Percentiles rank a stretch among this genome's conserved stretches.
phyloP scores from a whole-genome alignment of 1,140 invertebrate species.

The Heliconius hewitsoni region DNA sequence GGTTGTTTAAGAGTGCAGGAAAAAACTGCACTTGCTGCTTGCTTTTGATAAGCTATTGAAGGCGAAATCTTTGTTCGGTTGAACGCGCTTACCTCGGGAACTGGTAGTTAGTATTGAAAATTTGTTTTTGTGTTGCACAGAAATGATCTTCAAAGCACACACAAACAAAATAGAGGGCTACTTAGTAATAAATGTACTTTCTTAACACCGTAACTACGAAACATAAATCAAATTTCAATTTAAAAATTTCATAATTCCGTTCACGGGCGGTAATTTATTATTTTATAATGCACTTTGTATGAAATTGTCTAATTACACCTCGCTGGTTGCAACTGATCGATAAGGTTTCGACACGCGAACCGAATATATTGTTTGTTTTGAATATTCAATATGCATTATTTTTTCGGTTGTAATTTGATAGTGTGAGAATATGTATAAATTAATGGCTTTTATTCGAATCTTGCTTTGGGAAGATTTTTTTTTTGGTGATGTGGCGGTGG shows the following conservation, averaged over 20 bases:
- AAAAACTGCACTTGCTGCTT: background rate
- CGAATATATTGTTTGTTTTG: conserved; percentile 1
- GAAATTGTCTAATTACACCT: background rate
- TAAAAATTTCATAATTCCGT: background rate
- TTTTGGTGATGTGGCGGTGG: no score
- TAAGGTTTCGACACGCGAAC: background rate
- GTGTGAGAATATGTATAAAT: background rate
- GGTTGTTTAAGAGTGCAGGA: conserved; percentile 34
- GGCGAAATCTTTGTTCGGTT: no score
- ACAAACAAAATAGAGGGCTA: background rate
- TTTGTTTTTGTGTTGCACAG: no score
- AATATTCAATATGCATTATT: background rate
- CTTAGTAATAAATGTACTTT: background rate
- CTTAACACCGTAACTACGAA: no score
- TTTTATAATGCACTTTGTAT: background rate
- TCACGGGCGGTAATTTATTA: background rate
- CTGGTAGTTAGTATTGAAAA: no score
- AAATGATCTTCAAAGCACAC: no score
- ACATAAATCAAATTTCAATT: background rate
- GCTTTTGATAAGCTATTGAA: background rate
- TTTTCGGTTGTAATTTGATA: background rate
- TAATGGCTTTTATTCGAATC: background rate
- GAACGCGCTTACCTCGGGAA: no score
- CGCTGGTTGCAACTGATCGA: background rate
- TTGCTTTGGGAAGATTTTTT: no score